A percentile compares a stretch with the other conserved stretches of the same genome.
Evolutionary conservation across 1,140 invertebrate genomes (phyloP).

Genomic region (Hyles euphorbiae): DNA sequence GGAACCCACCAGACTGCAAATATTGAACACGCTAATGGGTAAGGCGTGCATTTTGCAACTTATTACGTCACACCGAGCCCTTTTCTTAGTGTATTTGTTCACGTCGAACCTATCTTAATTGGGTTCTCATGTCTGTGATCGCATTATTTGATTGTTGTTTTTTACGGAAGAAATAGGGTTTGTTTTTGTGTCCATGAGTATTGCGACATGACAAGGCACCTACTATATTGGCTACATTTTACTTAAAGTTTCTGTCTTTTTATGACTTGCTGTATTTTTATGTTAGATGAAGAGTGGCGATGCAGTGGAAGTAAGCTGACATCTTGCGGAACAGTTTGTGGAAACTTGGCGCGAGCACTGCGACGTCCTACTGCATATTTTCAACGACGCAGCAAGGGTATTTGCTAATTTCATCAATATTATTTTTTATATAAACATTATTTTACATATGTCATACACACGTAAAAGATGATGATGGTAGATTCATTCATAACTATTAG

Average conservation of each 20-base stretch:
- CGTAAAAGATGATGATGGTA: too few species aligned
- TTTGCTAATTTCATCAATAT: background rate
- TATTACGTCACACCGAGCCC: too few species aligned
- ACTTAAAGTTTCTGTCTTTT: too few species aligned
- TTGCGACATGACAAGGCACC: too few species aligned
- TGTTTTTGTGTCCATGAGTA: background rate
- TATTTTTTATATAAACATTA: too few species aligned
- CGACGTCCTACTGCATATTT: constrained; percentile 26
- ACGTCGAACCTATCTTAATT: too few species aligned
- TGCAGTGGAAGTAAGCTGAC: constrained; percentile 58
- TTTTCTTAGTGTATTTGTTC: too few species aligned
- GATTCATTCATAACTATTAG: too few species aligned
- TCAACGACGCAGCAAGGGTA: constrained; percentile 14
- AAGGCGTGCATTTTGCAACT: background rate
- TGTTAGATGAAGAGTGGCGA: constrained; percentile 52
- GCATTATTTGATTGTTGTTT: too few species aligned
- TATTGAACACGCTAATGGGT: constrained; percentile 61
- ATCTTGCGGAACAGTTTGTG: constrained; percentile 49
- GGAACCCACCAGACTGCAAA: constrained; percentile 40
- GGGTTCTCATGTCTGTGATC: too few species aligned
- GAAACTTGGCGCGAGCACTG: constrained; percentile 53
- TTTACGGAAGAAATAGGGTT: background rate
- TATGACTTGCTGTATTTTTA: background rate
- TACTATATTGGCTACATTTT: too few species aligned
- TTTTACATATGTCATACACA: too few species aligned